Evolutionary conservation across 2,888 invertebrate genomes (phyloP), one percentile per base, ranked within the genome.

Genomic region (Sphaerophoria taeniata): DNA sequence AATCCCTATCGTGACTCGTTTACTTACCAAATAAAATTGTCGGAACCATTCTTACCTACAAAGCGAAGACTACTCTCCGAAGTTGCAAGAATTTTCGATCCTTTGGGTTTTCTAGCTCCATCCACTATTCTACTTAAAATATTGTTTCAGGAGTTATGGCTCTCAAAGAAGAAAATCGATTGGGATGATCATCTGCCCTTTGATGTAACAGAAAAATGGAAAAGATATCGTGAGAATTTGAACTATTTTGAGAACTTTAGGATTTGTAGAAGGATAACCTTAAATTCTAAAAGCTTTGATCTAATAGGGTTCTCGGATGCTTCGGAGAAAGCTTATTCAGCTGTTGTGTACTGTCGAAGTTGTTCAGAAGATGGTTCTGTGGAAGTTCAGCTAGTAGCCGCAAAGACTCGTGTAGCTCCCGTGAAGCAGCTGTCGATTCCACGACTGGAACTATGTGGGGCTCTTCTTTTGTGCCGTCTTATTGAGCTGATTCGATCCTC

Each of bases 121-220:
- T 24, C 24, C 24, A 24, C 24, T 24, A 24, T 24, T 24, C 24
- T 24, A 61, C 24, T 24, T 24, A 75, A 75, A 51, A 58, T 67
- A 39, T 11, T 75, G 60, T 75, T 67, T 67, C 58, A 76, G 58
- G 74, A 75, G 51, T 51, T 75, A 7, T 75, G 51, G 60, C 11
- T 39, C 51, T 6, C 67, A 43, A 75, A 67, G 58, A 65, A 33
- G 43, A 69, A 65, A 65, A 33, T 47, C 16, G 65, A 49, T 65
- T 65, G 74, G 65, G 65, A 67, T 33, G 69, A 75, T 51, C 69
- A 36, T 6, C 36, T 74, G 45, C 65, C 63, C n/a, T 34, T 60
- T 2, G 67, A 67, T 43, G 36, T 69, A 49, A 55, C 61, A 16
- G 69, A 51, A 45, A 70, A 61, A 61, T 70, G 69, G 76, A 69